These are phyloP conservation scores for Molanna angustata DNA, from an alignment of 2,888 invertebrate species.

Conservation along the genomic window DNA sequence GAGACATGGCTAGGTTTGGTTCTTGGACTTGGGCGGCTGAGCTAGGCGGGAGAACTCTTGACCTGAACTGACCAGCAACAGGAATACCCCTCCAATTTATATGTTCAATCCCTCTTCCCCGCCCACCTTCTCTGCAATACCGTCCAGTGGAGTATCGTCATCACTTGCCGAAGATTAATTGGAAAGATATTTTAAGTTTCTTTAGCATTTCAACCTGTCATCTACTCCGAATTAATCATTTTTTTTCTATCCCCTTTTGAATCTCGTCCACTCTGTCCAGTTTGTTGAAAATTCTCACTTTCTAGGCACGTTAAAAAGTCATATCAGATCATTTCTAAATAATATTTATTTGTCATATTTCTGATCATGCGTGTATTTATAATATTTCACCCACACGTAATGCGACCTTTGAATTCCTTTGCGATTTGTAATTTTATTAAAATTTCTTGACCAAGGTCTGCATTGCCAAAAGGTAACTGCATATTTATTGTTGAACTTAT, in stretches of 20 bases:
- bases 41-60: constrained; percentile 40
- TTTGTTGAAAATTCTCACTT: too few relatives aligned
- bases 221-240: background rate
- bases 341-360: too few relatives aligned
- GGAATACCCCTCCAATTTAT: constrained; percentile 49
- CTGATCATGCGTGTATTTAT: too few relatives aligned
- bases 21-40: constrained; percentile 39
- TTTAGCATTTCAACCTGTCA: background rate
- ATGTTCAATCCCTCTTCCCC: constrained; percentile 41
- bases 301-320: too few relatives aligned
- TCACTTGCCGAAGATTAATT: constrained; percentile 6
- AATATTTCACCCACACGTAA: too few relatives aligned
- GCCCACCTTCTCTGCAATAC: constrained; percentile 33
- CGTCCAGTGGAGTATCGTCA: constrained; percentile 10
- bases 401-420: too few relatives aligned
- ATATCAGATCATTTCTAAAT: too few relatives aligned
- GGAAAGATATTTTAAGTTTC: constrained; percentile 5
- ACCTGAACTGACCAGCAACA: constrained; percentile 53
- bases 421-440: too few relatives aligned
- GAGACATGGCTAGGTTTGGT: constrained; percentile 68
- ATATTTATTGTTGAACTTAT: too few relatives aligned
- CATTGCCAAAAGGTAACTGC: too few relatives aligned
- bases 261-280: background rate
- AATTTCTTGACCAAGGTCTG: too few relatives aligned
- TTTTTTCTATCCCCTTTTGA: constrained; percentile 3